Evolutionary conservation across 2,113 vertebrate species (phyloP), one percentile per base, ranked within the genome.

Genomic region (Xenopus laevis): DNA sequence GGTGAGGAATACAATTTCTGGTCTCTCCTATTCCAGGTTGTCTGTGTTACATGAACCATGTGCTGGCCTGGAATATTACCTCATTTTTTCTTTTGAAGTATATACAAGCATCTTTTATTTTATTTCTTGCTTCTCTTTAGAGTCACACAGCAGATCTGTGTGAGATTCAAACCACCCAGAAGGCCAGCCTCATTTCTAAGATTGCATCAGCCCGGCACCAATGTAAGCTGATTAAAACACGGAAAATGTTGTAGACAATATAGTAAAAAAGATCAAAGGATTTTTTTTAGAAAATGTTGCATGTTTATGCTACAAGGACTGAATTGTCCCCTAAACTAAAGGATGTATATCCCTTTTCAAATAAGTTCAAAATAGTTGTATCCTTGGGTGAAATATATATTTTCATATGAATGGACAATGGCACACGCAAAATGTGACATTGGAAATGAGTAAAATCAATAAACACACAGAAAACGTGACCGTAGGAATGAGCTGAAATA

Each of bases 211-310:
- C 52, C 64, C 73, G 71, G 64, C 9, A 40, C 45, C 67, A 76
- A 84, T 75, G 78, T 70, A 45, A 80, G 79, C 47, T 78, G 67
- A 72, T 77, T 82, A 86, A 86, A 81, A 27, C 23, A 27, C 23
- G 1, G 23, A 27, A 27, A 40, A 40, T 40, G 33, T 40, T 40
- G 33, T 40, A 40, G 33, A 40, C 33, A 40, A 40, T 40, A 40
- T 59, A 55, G 66, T 0, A 44, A 70, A 55, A 40, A 84, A 83
- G 77, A 78, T 85, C 83, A 87, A 83, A 86, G 81, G 81, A 76
- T 84, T 47, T 68, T n/a, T 78, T 78, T 80, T 77, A 58, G 70
- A 80, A 61, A 61, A 13, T 20, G 59, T 27, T 50, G 47, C 47
- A 13, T 16, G 15, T 50, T 4, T 50, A 16, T 13, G 4, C 5